phyloP scores from a whole-genome alignment of 1,140 invertebrate genomes.

The Tetragnatha versicolor region DNA sequence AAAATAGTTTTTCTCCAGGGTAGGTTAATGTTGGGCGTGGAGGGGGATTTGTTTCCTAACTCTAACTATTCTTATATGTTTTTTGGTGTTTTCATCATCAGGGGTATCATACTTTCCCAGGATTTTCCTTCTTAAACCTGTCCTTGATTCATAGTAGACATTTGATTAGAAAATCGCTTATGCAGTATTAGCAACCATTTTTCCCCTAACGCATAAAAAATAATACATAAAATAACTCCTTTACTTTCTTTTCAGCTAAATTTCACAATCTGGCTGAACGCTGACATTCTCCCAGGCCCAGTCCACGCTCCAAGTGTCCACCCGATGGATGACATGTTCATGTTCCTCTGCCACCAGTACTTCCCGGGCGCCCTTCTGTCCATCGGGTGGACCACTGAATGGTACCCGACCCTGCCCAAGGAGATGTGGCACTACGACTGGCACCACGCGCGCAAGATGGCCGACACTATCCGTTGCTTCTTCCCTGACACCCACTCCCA shows the following conservation, averaged over 20 bases:
- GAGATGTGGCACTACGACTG: constrained; percentile 70
- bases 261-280: constrained; percentile 86
- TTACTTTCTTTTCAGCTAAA: constrained; percentile 67
- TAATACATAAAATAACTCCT: no score
- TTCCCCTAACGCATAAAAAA: no score
- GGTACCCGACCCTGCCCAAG: constrained; percentile 61
- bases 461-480: constrained; percentile 66
- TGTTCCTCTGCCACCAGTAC: constrained; percentile 66
- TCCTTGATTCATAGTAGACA: no score
- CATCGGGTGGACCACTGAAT: constrained; percentile 84
- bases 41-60: no score
- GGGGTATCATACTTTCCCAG: no score
- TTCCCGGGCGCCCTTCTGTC: constrained; percentile 76
- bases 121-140: no score
- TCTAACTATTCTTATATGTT: no score
- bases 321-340: constrained; percentile 74
- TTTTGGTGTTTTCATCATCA: no score
- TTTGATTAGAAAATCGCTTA: no score
- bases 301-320: constrained; percentile 69
- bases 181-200: no score
- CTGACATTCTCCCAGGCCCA: constrained; percentile 83
- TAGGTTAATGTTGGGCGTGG: no score
- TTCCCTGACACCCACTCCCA: constrained; percentile 68
- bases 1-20: no score
- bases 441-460: constrained; percentile 76